Evolutionary conservation across 2,888 invertebrate genomes (phyloP), one percentile per base, ranked within the genome.

Genomic region (Taenaris catops): DNA sequence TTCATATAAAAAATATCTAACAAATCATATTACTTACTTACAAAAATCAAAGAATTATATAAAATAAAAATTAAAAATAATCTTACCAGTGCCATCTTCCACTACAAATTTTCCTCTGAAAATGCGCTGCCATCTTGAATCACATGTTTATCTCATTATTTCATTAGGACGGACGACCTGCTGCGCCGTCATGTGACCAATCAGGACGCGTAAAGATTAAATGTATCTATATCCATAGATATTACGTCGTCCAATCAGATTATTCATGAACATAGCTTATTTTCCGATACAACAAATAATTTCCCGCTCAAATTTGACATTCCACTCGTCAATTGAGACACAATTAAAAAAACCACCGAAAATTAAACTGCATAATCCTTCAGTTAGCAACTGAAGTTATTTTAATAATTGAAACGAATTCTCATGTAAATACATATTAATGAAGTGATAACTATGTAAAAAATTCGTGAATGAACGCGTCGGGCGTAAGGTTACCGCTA

Each of bases 121-220:
- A 65, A 54, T 52, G 51, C 48, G 57, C 64, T 38, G 81, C 84
- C 84, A 84, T 84, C 59, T 84, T 84, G 72, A 50, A 72, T 84
- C 84, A 84, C 84, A 72, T 83, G 80, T 68, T 68, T 62, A 67
- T 70, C 63, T 68, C 58, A 55, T 62, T 61, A 61, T 53, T 53
- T 62, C 63, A 49, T 47, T 43, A 59, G 50, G 51, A 55, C 52
- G 49, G 51, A 63, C 63, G 62, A 59, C 61, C 63, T 60, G 53
- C 55, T 53, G 48, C 38, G 18, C 26, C 34, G 47, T 68, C 78
- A 73, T 79, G 70, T 80, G 83, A 83, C 81, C 78, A 79, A 78
- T 76, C 76, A 78, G 71, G 64, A 44, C 43, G 41, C 51, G 44
- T 46, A 44, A 53, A 56, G 53, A 54, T 49, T 38, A 47, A 49